These are phyloP conservation scores for Gavialis gangeticus DNA, from an alignment of 2,113 vertebrate species.

Conservation along the genomic window DNA sequence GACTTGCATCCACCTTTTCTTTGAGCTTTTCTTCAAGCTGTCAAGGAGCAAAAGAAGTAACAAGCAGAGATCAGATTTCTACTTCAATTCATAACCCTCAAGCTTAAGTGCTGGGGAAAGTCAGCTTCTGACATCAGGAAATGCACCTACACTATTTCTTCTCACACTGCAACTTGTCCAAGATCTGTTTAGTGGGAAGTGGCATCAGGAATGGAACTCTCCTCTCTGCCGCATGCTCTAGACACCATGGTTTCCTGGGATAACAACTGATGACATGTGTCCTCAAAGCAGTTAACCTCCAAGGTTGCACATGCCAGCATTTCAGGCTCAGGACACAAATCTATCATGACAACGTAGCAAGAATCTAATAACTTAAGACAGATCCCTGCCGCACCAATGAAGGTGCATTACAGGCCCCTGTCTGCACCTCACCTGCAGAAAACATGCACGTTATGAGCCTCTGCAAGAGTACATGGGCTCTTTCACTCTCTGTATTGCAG, in stretches of 20 bases:
- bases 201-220: not conserved
- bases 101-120: not conserved
- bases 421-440: slow-evolving; percentile 22
- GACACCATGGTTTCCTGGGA: not conserved
- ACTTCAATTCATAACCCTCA: not conserved
- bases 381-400: slow-evolving; percentile 43
- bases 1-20: slow-evolving; percentile 93
- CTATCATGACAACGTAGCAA: not conserved
- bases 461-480: not conserved
- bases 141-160: not conserved
- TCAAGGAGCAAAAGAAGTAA: slow-evolving; percentile 50
- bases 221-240: not conserved
- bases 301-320: not conserved
- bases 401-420: slow-evolving; percentile 36
- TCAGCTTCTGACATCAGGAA: slow-evolving; percentile 4
- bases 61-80: slow-evolving; percentile 3
- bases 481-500: not conserved
- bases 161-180: not conserved
- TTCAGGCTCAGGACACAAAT: not conserved
- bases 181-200: not conserved
- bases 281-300: slow-evolving; percentile 4
- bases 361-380: not conserved
- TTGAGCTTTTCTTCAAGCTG: slow-evolving; percentile 98
- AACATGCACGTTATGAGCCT: not conserved
- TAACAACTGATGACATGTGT: not conserved